Evolutionary conservation across 2,113 vertebrate genomes (phyloP).

Genomic region (Ageneiosus marmoratus): DNA sequence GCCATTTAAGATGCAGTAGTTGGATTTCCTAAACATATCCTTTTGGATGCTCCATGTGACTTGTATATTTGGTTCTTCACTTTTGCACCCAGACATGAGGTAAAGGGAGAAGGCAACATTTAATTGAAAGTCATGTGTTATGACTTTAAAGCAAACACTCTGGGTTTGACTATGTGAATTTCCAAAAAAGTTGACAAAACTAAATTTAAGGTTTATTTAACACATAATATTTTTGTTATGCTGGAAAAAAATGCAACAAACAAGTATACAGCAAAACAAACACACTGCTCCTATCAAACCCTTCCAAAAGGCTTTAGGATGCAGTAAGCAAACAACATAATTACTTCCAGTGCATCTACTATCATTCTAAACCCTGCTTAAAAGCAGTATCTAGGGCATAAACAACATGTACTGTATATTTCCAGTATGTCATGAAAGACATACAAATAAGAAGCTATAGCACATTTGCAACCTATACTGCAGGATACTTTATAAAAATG

Average conservation of each 20-base stretch:
- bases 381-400: neutral
- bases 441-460: neutral
- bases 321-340: neutral
- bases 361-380: neutral
- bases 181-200: neutral
- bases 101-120: slow-evolving; percentile 19
- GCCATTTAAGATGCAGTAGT: slow-evolving; percentile 28
- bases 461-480: neutral
- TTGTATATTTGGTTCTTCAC: slow-evolving; percentile 15
- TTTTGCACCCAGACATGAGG: neutral
- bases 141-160: neutral
- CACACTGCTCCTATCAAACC: neutral
- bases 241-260: neutral
- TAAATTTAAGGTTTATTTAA: neutral
- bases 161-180: neutral
- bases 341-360: neutral
- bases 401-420: neutral
- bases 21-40: slow-evolving; percentile 28
- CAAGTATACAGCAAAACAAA: neutral
- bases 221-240: neutral
- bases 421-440: neutral
- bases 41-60: slow-evolving; percentile 32
- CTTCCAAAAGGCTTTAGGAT: neutral
- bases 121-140: slow-evolving; percentile 13
- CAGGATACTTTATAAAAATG: neutral